Percentiles rank a stretch among this genome's conserved stretches.
These are phyloP conservation scores for Canis aureus DNA, from an alignment of 2,113 vertebrate genomes.

Conservation along the genomic window DNA sequence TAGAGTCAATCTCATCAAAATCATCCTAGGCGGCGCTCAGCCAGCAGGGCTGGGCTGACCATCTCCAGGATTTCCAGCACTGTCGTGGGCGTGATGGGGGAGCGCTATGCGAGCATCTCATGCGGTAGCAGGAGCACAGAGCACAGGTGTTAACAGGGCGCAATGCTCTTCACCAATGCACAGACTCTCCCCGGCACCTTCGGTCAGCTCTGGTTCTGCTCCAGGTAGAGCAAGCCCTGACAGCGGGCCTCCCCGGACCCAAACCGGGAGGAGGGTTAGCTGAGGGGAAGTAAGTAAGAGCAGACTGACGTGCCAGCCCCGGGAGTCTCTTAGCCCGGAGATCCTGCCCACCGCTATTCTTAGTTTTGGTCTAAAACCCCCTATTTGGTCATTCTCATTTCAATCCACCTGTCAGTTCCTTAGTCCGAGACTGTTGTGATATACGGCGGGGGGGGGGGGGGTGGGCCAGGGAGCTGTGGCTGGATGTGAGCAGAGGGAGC, in stretches of 20 bases:
- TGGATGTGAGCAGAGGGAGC: neutral
- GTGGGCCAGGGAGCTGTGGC: neutral
- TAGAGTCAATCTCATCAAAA: neutral
- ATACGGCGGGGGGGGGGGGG: neutral
- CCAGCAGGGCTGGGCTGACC: fast-evolving
- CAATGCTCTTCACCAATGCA: fast-evolving
- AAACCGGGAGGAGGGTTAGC: neutral
- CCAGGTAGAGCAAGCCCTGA: fast-evolving
- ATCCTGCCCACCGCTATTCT: fast-evolving
- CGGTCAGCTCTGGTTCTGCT: fast-evolving
- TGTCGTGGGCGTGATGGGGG: fast-evolving
- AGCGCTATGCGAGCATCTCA: neutral
- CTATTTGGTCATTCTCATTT: too few species aligned
- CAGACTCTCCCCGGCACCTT: fast-evolving
- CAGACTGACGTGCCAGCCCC: too few species aligned
- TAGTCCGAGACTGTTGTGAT: fast-evolving
- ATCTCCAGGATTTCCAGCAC: fast-evolving
- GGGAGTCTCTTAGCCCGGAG: neutral
- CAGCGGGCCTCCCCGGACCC: fast-evolving
- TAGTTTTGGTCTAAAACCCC: neutral
- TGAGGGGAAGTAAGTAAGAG: neutral
- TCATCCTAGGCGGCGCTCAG: fast-evolving
- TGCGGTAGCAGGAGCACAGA: fast-evolving
- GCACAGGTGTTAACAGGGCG: fast-evolving
- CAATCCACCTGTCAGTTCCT: fast-evolving